phyloP scores from a whole-genome alignment of 2,888 invertebrate species.

The Cecidostiba fungosa region DNA sequence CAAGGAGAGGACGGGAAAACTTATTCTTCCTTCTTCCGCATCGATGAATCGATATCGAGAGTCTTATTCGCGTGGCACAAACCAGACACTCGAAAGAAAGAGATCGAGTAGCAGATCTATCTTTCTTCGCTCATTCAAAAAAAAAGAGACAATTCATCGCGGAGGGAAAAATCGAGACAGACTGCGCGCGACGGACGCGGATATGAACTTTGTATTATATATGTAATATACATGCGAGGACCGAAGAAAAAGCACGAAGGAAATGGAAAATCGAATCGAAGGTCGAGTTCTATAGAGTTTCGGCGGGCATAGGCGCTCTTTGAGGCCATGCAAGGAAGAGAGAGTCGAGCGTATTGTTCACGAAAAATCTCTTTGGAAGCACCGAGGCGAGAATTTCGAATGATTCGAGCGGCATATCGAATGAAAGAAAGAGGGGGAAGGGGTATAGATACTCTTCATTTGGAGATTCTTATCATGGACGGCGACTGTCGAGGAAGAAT shows the following conservation, averaged over 20 bases:
- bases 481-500: background rate
- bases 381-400: conserved; percentile 66
- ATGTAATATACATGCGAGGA: conserved; percentile 12
- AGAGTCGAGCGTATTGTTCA: conserved; percentile 66
- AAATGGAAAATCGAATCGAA: conserved; percentile 56
- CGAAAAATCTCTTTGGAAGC: conserved; percentile 67
- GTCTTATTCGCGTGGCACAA: conserved; percentile 46
- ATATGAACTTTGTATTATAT: background rate
- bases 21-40: conserved; percentile 29
- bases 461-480: conserved; percentile 7
- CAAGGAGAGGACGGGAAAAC: background rate
- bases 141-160: conserved; percentile 29
- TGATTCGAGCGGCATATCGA: conserved; percentile 67
- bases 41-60: conserved; percentile 55
- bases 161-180: background rate
- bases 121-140: background rate
- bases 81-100: conserved; percentile 49
- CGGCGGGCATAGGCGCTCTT: background rate
- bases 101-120: background rate
- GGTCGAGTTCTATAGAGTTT: background rate
- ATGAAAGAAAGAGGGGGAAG: conserved; percentile 49
- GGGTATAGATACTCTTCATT: conserved; percentile 11
- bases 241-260: conserved; percentile 3
- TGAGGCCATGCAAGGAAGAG: background rate
- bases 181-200: background rate